Percentiles rank a stretch among this genome's conserved stretches.
Conservation (phyloP, 1,140 invertebrate species). For the Brachionus manjavacas region DNA sequence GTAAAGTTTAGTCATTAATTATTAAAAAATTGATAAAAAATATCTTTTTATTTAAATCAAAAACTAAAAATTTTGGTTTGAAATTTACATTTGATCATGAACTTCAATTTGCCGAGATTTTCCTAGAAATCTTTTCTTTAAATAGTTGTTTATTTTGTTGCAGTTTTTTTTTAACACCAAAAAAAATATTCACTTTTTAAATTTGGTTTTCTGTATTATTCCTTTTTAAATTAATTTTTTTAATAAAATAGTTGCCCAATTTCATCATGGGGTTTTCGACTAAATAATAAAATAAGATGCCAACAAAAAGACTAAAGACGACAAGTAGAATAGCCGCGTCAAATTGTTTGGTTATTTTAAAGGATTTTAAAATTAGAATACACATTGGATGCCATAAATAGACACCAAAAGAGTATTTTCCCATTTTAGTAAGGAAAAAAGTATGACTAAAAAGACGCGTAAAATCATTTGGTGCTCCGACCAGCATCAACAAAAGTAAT, state of each 20-base stretch:
- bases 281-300: slow-evolving; percentile 17
- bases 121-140: no score
- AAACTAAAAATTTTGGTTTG: no score
- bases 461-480: background rate
- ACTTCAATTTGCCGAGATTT: no score
- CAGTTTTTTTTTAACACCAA: no score
- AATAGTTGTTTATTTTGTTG: no score
- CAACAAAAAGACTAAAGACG: background rate
- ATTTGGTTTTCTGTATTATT: background rate
- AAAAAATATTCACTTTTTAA: no score
- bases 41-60: no score
- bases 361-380: background rate
- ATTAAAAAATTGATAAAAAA: no score
- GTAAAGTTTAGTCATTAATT: no score
- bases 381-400: slow-evolving; percentile 1
- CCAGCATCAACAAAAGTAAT: background rate
- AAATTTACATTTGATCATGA: no score
- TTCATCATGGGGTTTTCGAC: slow-evolving; percentile 16
- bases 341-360: background rate
- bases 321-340: background rate
- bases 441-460: background rate
- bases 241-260: slow-evolving; percentile 22
- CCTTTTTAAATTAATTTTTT: background rate
- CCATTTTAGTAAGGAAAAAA: background rate
- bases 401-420: slow-evolving; percentile 20